Evolutionary conservation across 2,113 vertebrate genomes (phyloP).

Genomic region (Ornithorhynchus anatinus): DNA sequence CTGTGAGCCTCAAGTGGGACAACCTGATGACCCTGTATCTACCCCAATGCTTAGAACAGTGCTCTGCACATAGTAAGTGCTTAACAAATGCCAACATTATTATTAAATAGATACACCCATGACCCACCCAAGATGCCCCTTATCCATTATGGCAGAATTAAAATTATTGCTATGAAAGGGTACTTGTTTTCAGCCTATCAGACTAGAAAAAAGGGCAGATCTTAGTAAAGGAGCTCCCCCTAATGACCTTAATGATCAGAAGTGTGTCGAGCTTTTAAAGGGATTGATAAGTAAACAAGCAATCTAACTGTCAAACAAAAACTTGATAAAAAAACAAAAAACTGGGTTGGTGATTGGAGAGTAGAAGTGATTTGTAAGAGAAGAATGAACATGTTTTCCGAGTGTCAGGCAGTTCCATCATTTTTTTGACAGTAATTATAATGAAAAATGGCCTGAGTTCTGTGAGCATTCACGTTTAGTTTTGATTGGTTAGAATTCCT

Average conservation of each 20-base stretch:
- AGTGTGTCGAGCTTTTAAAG: too few species aligned
- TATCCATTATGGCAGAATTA: not conserved
- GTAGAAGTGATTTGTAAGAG: not conserved
- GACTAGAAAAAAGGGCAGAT: not conserved
- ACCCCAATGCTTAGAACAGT: too few species aligned
- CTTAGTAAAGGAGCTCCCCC: too few species aligned
- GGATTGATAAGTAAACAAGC: not conserved
- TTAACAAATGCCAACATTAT: too few species aligned
- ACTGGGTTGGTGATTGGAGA: not conserved
- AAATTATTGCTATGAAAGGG: not conserved
- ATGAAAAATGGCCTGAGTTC: not conserved
- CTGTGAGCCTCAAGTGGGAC: too few species aligned
- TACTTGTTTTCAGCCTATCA: not conserved
- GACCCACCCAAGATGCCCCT: not conserved
- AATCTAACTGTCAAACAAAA: not conserved
- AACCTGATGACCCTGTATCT: too few species aligned
- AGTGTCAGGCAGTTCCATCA: not conserved
- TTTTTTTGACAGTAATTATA: not conserved
- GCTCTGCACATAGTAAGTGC: too few species aligned
- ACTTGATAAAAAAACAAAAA: not conserved
- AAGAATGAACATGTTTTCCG: not conserved
- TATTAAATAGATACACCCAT: not conserved
- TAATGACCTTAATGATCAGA: too few species aligned
- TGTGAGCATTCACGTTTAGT: not conserved
- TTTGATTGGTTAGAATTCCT: not conserved